These are phyloP conservation scores for Danaus melanippus DNA, from an alignment of 1,140 invertebrate genomes.

Conservation along the genomic window DNA sequence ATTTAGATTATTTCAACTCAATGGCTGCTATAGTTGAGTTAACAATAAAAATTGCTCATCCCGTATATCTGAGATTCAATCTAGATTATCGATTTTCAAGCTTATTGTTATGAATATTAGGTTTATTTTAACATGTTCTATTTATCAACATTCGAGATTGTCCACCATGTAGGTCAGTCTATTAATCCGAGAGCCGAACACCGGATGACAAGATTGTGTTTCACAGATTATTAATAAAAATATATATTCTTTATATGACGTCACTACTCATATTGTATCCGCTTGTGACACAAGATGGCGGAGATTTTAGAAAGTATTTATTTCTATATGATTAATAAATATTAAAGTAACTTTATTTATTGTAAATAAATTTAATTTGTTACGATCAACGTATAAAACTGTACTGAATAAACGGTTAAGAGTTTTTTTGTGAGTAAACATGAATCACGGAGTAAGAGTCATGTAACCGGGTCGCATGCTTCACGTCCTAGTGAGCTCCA, in stretches of 20 bases:
- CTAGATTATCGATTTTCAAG: constrained; percentile 9
- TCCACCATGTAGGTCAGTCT: constrained; percentile 64
- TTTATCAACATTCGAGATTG: constrained; percentile 30
- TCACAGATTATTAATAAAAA: constrained; percentile 62
- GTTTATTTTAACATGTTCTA: constrained; percentile 16
- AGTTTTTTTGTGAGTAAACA: neutral
- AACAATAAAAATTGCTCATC: constrained; percentile 70
- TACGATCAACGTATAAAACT: neutral
- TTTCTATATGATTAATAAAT: neutral
- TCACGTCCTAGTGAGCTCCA: constrained; percentile 31
- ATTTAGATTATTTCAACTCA: constrained; percentile 62
- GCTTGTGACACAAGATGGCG: constrained; percentile 6
- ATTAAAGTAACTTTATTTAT: neutral
- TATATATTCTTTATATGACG: constrained; percentile 48
- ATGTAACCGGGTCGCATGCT: constrained; percentile 38
- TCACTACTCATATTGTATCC: constrained; percentile 29
- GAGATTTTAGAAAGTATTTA: neutral
- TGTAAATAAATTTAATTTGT: neutral
- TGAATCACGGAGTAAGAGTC: constrained; percentile 35
- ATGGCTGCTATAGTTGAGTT: constrained; percentile 64
- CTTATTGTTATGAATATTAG: constrained; percentile 14
- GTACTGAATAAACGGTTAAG: neutral
- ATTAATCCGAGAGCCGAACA: constrained; percentile 53
- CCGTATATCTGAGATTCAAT: constrained; percentile 26
- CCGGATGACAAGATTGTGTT: constrained; percentile 61